Conservation (phyloP, 1,140 invertebrate genomes). For the Asobara japonica region DNA sequence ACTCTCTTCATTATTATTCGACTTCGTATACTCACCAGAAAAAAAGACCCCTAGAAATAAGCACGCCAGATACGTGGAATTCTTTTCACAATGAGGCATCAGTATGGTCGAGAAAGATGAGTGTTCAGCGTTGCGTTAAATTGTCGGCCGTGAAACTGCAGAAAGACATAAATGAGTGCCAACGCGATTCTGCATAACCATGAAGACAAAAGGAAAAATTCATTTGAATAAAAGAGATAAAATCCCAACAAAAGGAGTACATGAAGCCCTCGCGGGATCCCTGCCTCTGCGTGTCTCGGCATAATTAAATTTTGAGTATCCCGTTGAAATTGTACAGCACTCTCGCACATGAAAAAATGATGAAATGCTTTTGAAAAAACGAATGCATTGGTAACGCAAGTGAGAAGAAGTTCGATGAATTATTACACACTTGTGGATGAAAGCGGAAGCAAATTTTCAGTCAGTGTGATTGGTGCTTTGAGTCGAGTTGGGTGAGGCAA, state of each 20-base stretch:
- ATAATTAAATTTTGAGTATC: slow-evolving; percentile 6
- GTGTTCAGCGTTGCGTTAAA: slow-evolving; percentile 2
- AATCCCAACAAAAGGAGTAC: background rate
- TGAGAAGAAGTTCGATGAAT: too few species aligned
- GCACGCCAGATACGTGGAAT: background rate
- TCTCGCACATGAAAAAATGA: background rate
- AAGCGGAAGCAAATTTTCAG: too few species aligned
- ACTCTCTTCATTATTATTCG: background rate
- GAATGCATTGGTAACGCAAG: background rate
- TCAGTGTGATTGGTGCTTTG: too few species aligned
- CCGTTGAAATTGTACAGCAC: background rate
- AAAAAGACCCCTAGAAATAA: background rate
- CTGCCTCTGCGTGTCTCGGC: background rate
- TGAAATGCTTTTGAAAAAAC: too few species aligned
- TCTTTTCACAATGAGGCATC: background rate
- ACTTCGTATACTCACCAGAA: background rate
- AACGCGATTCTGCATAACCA: background rate
- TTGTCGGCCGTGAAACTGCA: slow-evolving; percentile 8
- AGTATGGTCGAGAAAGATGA: background rate
- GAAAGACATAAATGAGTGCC: background rate
- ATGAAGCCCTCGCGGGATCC: background rate
- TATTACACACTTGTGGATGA: too few species aligned
- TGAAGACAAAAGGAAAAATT: background rate
- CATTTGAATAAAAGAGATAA: background rate
- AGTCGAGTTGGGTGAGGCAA: too few species aligned